phyloP scores from a whole-genome alignment of 2,113 vertebrate genomes.

The Nanorana parkeri region DNA sequence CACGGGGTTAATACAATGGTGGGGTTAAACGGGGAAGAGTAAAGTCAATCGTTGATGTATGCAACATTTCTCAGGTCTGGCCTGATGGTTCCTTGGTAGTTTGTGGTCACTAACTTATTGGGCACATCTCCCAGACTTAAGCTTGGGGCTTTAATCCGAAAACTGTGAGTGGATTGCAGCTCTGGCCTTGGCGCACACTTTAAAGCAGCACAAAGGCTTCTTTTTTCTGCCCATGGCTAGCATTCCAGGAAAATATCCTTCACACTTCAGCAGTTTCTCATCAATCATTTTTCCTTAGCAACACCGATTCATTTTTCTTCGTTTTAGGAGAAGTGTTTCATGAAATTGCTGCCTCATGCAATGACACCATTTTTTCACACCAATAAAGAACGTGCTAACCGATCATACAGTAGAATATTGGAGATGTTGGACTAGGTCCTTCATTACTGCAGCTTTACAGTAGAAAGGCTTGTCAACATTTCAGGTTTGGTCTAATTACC shows the following conservation, averaged over 20 bases:
- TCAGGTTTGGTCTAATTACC: background rate
- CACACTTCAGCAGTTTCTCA: conserved; percentile 34
- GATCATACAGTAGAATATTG: background rate
- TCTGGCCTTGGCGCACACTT: conserved; percentile 56
- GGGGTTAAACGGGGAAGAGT: background rate
- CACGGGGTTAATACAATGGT: too few species aligned
- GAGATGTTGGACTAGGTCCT: background rate
- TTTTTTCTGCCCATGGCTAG: background rate
- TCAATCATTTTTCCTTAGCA: conserved; percentile 40
- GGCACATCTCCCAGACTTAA: conserved; percentile 62
- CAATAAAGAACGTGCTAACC: background rate
- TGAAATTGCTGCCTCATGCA: conserved; percentile 44
- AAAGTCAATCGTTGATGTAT: background rate
- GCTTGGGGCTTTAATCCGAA: conserved; percentile 61
- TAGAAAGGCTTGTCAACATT: conserved; percentile 1
- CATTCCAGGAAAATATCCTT: conserved; percentile 44
- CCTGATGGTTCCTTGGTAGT: conserved; percentile 52
- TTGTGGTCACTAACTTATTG: conserved; percentile 60
- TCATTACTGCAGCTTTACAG: background rate
- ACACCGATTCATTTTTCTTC: background rate
- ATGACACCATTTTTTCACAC: background rate
- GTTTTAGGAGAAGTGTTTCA: background rate
- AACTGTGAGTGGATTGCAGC: conserved; percentile 21
- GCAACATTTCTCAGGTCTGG: conserved; percentile 38
- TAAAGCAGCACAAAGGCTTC: conserved; percentile 48